These are phyloP conservation scores for Trypoxylon attenuatum DNA, from an alignment of 2,888 invertebrate genomes.

Conservation along the genomic window DNA sequence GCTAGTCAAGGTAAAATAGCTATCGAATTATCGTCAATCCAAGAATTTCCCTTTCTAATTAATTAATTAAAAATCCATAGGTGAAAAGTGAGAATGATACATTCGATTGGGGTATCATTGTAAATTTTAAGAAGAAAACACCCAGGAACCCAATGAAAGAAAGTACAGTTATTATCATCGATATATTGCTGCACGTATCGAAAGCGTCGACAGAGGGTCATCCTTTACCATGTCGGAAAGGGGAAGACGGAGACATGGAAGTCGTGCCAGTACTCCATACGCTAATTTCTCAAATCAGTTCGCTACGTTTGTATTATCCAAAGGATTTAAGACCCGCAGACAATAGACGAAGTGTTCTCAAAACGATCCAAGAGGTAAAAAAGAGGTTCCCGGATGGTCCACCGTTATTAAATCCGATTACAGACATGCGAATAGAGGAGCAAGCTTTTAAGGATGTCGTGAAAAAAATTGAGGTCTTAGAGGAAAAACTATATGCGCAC, in stretches of 20 bases:
- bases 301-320: slow-evolving; percentile 92
- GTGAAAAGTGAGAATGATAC: slow-evolving; percentile 88
- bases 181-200: slow-evolving; percentile 88
- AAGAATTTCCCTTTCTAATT: too few species aligned
- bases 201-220: slow-evolving; percentile 78
- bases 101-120: slow-evolving; percentile 97
- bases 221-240: slow-evolving; percentile 83
- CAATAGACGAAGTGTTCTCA: slow-evolving; percentile 88
- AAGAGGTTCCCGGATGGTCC: slow-evolving; percentile 91
- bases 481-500: slow-evolving; percentile 88
- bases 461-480: slow-evolving; percentile 87
- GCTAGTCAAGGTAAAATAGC: slow-evolving; percentile 84
- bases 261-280: slow-evolving; percentile 91
- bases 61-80: slow-evolving; percentile 74
- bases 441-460: slow-evolving; percentile 86
- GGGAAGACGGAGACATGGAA: slow-evolving; percentile 88
- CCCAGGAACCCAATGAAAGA: slow-evolving; percentile 76
- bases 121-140: slow-evolving; percentile 89
- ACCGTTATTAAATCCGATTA: slow-evolving; percentile 93
- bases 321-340: slow-evolving; percentile 91
- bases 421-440: slow-evolving; percentile 97
- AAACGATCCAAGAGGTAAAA: slow-evolving; percentile 91
- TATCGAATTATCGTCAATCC: too few species aligned
- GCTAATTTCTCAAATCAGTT: slow-evolving; percentile 90
- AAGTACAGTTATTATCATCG: slow-evolving; percentile 82